Conservation (phyloP, 2,888 invertebrate genomes). For the Caenorhabditis virilis region DNA sequence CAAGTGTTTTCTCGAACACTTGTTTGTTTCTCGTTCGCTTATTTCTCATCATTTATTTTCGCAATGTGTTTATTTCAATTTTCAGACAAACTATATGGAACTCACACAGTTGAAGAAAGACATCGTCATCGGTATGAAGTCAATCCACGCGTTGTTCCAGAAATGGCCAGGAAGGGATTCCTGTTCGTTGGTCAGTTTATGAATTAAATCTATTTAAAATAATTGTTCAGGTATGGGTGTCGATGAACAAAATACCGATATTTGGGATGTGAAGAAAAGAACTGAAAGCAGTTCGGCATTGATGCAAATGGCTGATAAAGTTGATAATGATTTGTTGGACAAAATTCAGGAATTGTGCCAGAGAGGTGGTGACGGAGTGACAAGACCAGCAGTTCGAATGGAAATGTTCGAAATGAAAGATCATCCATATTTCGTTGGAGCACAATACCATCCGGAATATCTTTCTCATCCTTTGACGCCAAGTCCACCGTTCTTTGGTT, state of each 20-base stretch:
- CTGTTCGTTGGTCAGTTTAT: too few relatives aligned
- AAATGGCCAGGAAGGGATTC: conserved; percentile 82
- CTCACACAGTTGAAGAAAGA: conserved; percentile 81
- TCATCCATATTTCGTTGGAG: conserved; percentile 91
- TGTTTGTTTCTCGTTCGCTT: not conserved
- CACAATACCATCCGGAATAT: conserved; percentile 98
- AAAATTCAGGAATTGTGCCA: conserved; percentile 61
- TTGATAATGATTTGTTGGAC: conserved; percentile 42
- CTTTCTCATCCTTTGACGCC: conserved; percentile 75
- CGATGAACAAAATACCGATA: conserved; percentile 72
- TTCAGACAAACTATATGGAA: conserved; percentile 57
- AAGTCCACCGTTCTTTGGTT: conserved; percentile 91
- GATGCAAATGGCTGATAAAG: conserved; percentile 51
- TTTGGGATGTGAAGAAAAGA: conserved; percentile 38
- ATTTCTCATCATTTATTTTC: conserved; percentile 1
- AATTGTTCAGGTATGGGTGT: conserved; percentile 74
- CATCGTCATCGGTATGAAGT: conserved; percentile 94
- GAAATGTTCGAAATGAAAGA: conserved; percentile 85
- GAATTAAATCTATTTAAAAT: too few relatives aligned
- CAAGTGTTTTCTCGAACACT: too few relatives aligned
- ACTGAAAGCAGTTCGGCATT: conserved; percentile 54
- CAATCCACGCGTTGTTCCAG: conserved; percentile 83
- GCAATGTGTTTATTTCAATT: not conserved
- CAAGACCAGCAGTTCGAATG: conserved; percentile 78
- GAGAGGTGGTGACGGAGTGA: conserved; percentile 60